Conservation (phyloP, 2,797 vertebrate species). For the Xerus rutilus region DNA sequence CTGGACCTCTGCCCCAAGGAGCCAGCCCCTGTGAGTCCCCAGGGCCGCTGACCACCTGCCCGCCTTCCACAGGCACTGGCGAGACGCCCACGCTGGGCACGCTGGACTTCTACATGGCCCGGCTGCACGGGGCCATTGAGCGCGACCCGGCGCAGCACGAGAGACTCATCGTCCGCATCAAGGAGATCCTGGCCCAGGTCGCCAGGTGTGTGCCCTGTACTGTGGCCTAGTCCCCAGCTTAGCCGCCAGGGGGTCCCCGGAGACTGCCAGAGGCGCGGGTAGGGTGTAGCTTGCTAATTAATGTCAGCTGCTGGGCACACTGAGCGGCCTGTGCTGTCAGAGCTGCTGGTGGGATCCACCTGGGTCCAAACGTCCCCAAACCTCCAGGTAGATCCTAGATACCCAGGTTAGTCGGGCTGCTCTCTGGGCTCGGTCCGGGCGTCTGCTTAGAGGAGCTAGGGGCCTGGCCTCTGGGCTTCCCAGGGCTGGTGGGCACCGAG, state of each 20-base stretch:
- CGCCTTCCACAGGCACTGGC: conserved; percentile 90
- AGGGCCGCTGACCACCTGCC: background rate
- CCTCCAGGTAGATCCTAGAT: background rate
- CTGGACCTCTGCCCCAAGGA: background rate
- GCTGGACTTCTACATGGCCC: conserved; percentile 97
- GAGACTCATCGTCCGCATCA: conserved; percentile 93
- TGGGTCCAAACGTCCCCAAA: background rate
- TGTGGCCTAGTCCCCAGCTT: background rate
- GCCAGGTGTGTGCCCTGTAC: conserved; percentile 90
- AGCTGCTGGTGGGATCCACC: too few relatives aligned
- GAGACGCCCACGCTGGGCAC: conserved; percentile 96
- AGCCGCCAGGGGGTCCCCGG: background rate
- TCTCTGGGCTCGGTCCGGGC: too few relatives aligned
- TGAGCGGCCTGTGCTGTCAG: too few relatives aligned
- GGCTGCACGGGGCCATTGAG: conserved; percentile 94
- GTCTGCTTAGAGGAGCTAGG: background rate
- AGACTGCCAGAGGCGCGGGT: background rate
- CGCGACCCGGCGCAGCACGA: conserved; percentile 96
- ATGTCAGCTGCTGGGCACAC: too few relatives aligned
- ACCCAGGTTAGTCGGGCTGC: background rate
- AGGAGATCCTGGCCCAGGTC: conserved; percentile 95
- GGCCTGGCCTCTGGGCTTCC: background rate
- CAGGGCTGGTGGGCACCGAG: too few relatives aligned
- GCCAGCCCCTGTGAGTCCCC: accelerated
- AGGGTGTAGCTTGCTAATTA: too few relatives aligned